These are phyloP conservation scores for Myrmecobius fasciatus DNA, from an alignment of 2,113 vertebrate species.

Conservation along the genomic window DNA sequence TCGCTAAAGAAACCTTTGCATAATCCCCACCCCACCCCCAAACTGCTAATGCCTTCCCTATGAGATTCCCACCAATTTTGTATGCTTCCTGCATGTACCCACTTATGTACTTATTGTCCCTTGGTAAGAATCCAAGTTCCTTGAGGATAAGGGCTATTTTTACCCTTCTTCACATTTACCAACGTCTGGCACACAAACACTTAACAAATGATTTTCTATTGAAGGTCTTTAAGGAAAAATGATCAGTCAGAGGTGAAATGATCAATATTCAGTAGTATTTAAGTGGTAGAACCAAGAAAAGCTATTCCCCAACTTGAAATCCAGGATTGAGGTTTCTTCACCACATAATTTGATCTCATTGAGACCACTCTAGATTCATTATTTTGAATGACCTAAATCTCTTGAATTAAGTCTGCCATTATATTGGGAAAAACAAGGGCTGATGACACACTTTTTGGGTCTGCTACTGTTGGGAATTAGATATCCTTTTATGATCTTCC, in stretches of 20 bases:
- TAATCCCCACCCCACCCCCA: no score
- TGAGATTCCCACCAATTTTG: neutral
- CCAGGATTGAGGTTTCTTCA: neutral
- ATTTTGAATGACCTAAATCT: neutral
- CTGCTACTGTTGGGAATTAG: neutral
- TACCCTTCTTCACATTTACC: neutral
- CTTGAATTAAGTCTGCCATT: neutral
- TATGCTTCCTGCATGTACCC: neutral
- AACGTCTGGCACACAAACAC: neutral
- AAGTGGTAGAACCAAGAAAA: neutral
- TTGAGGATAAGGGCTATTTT: neutral
- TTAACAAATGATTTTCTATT: neutral
- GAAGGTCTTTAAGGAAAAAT: neutral
- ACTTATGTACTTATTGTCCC: no score
- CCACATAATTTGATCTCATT: neutral
- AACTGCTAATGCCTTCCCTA: neutral
- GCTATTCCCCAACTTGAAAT: neutral
- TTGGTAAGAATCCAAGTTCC: no score
- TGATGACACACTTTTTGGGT: neutral
- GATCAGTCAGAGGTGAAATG: neutral
- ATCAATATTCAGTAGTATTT: neutral
- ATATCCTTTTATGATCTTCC: neutral
- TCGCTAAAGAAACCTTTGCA: no score
- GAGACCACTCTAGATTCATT: neutral
- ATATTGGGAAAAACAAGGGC: neutral